Conservation (phyloP, 2,113 vertebrate species). For the Takifugu bimaculatus region DNA sequence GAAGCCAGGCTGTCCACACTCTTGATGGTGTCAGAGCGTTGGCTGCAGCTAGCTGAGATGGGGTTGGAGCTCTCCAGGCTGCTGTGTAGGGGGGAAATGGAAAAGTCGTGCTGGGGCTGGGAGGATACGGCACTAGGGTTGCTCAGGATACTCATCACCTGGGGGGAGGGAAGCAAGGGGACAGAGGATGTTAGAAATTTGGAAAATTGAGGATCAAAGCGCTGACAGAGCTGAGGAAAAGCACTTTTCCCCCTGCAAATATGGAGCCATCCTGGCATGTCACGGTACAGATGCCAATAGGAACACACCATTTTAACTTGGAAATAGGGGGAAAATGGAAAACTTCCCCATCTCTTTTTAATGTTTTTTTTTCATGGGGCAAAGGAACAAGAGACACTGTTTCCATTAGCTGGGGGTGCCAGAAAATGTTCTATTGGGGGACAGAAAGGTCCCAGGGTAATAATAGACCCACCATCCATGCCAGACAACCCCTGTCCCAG, state of each 20-base stretch:
- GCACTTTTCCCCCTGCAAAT: conserved; percentile 48
- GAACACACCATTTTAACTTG: conserved; percentile 57
- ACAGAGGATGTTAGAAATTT: conserved; percentile 54
- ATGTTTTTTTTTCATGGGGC: conserved; percentile 11
- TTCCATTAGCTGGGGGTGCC: conserved; percentile 66
- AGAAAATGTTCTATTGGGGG: conserved; percentile 65
- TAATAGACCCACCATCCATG: conserved; percentile 68
- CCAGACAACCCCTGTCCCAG: conserved; percentile 67
- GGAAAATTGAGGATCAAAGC: conserved; percentile 60
- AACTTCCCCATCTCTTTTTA: conserved; percentile 44
- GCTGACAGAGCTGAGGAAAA: conserved; percentile 52
- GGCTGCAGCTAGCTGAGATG: conserved; percentile 98
- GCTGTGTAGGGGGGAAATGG: conserved; percentile 94
- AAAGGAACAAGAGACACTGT: conserved; percentile 65
- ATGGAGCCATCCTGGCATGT: conserved; percentile 50
- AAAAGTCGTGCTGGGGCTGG: conserved; percentile 95
- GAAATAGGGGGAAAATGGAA: conserved; percentile 49
- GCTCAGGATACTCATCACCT: conserved; percentile 99
- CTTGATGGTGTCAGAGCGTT: conserved; percentile 95
- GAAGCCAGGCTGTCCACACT: conserved; percentile 92
- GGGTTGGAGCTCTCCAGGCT: conserved; percentile 89
- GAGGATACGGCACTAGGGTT: conserved; percentile 88
- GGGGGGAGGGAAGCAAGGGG: conserved; percentile 32
- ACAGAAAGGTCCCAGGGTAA: conserved; percentile 70
- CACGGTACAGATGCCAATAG: conserved; percentile 53